These are phyloP conservation scores for Epinotia brunnichana DNA, from an alignment of 2,888 invertebrate species.

Conservation along the genomic window DNA sequence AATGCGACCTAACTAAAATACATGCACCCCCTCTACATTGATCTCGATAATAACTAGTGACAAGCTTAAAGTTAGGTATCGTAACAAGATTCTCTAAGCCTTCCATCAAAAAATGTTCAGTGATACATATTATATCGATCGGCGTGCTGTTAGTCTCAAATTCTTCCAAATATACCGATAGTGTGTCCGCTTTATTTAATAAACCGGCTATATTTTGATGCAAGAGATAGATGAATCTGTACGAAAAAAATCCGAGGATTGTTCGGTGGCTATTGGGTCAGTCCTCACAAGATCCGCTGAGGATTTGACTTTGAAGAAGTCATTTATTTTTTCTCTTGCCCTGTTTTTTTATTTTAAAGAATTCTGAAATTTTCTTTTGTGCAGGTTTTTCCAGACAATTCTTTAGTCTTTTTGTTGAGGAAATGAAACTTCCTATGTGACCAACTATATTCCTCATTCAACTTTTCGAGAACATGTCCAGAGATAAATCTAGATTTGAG, in stretches of 20 bases:
- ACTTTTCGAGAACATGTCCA: neutral
- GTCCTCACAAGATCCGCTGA: too few relatives aligned
- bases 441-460: neutral
- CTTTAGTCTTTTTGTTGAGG: neutral
- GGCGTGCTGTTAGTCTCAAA: neutral
- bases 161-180: neutral
- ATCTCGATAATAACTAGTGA: neutral
- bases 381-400: neutral
- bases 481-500: conserved; percentile 4
- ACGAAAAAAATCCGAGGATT: conserved; percentile 9
- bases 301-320: neutral
- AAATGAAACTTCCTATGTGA: neutral
- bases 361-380: neutral
- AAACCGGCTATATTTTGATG: conserved; percentile 3
- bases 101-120: neutral
- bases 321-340: neutral
- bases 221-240: neutral
- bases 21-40: too few relatives aligned
- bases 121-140: neutral
- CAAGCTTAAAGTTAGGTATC: neutral
- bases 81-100: neutral
- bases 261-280: neutral
- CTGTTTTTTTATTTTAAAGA: neutral
- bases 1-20: neutral
- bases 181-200: too few relatives aligned